Base-by-base conservation (phyloP, 2,888 invertebrate genomes). In the Troides helena region DNA sequence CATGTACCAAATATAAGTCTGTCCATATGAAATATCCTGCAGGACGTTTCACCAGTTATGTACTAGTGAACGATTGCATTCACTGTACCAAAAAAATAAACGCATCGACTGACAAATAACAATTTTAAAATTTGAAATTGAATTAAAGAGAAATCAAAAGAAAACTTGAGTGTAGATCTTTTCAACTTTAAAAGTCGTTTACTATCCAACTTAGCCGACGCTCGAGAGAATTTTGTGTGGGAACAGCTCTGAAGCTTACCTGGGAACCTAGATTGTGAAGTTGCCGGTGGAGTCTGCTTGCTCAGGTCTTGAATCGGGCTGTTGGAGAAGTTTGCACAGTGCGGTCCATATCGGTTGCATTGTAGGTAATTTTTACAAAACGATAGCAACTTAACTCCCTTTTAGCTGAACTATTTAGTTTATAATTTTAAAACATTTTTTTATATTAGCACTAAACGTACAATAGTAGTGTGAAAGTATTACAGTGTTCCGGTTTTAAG, bases 181-280 rank as follows among this genome's bases (percentile, higher is more conserved):
- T 62, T 62, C 39, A 67, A 67, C n/a, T 62, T 67, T 46, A 43
- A 62, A 63, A 63, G 58, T 57, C 68, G 68, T 63, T 68, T 63
- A 50, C 68, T 63, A 53, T 68, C 59, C 43, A 68, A 68, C 59
- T 68, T 63, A 63, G 46, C 30, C 58, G 58, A 46, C 68, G 58
- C 50, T 68, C 23, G 60, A 43, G 64, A 64, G 62, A 60, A 46
- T 58, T 63, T 68, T 63, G 68, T 63, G 68, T 68, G 43, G 63
- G 25, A 68, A 53, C 46, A 36, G 63, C 30, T 68, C 50, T 4
- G 50, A 68, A 69, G 68, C 65, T 64, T 63, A 69, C 64, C 68
- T 69, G 68, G 36, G 64, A 68, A 60, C 39, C 64, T 65, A 65
- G 60, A 64, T 56, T 25, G 68, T 64, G n/a, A 69, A 69, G 68